Conservation (phyloP, 2,888 invertebrate species). For the Adineta ricciae region DNA sequence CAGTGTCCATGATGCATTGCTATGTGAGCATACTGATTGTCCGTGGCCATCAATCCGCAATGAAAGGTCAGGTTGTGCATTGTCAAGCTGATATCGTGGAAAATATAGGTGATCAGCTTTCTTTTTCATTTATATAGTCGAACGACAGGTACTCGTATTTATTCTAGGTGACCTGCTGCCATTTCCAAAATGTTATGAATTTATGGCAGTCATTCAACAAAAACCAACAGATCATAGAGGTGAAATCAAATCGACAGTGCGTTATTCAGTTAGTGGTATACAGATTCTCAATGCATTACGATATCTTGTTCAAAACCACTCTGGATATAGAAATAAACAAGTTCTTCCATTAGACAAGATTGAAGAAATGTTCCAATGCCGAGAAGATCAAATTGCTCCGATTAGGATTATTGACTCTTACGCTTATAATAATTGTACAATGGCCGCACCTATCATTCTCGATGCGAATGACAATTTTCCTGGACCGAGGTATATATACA, state of each 20-base stretch:
- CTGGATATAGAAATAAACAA: neutral
- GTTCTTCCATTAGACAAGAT: neutral
- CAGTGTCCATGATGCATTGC: neutral
- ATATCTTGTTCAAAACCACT: neutral
- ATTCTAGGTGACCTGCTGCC: neutral
- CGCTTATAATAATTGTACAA: neutral
- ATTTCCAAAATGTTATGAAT: neutral
- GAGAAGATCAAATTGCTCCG: neutral
- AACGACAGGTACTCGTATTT: too few species aligned
- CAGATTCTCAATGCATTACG: neutral
- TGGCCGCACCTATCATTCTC: neutral
- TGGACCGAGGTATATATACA: neutral
- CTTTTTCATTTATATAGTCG: too few species aligned
- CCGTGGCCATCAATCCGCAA: neutral
- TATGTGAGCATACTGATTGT: neutral
- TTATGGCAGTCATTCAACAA: neutral
- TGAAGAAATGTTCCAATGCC: neutral
- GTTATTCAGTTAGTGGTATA: neutral
- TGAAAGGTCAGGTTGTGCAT: neutral
- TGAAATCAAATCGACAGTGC: neutral
- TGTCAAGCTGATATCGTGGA: neutral
- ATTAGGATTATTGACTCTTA: neutral
- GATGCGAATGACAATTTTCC: neutral
- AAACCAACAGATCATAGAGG: neutral
- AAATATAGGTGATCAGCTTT: neutral